Base-by-base conservation (phyloP, 2,888 invertebrate species). In the Adelognathus sp. region DNA sequence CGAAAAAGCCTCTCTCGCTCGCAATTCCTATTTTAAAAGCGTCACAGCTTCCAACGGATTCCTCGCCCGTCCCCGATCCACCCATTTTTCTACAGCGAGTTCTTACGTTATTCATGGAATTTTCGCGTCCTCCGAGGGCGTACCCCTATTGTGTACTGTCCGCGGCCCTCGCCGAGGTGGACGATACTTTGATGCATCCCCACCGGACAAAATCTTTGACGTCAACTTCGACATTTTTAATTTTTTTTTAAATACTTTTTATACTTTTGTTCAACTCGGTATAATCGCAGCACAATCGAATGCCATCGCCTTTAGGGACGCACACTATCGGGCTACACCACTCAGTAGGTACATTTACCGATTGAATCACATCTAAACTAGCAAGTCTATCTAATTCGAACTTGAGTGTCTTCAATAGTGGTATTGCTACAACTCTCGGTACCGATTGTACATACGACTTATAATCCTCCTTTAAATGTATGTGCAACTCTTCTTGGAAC, bases 1-100 rank as follows among this genome's bases (percentile, higher is more conserved):
- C 81, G 82, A 79, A 84, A 87, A 86, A 86, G 82, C 24, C 39
- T 39, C 44, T 16, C 77, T 67, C 39, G 11, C 46, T 46, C 46
- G 39, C 69, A 72, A 80, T 66, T 73, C 58, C 66, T 73, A 74
- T 82, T 75, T 81, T 81, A 83, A 81, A 78, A 75, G 69, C 72
- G 52, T 46, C 61, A 54, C 60, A 44, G 74, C 56, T 74, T 66
- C 58, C 29, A 54, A 78, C 79, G 81, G 80, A 69, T 81, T 76
- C 80, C 76, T 63, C 39, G 61, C 79, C 67, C 58, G 14, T 82
- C 80, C 82, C 83, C 58, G 31, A 69, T 16, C 63, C 50, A 33
- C 54, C 75, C 52, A 50, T 39, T 56, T 39, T 39, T 33, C 58
- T 60, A n/a, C n/a, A n/a, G n/a, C n/a, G 14, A 36, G 29, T 52